Evolutionary conservation across 2,113 vertebrate genomes (phyloP).

Genomic region (Polypterus bichir): DNA sequence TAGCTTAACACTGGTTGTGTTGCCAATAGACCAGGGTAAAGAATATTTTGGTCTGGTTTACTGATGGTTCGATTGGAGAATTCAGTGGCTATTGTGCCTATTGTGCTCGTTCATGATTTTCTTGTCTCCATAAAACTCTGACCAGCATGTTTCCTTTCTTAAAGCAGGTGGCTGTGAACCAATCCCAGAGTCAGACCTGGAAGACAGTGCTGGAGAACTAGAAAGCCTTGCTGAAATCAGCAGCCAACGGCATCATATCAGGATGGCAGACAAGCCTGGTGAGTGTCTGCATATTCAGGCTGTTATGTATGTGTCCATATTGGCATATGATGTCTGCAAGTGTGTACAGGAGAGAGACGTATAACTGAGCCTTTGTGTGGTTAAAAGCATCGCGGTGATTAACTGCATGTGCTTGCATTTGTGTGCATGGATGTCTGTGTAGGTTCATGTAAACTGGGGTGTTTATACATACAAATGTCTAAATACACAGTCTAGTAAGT

Average conservation of each 20-base stretch:
- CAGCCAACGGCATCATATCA: constrained; percentile 37
- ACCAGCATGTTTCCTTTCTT: constrained; percentile 23
- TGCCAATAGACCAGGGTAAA: no score
- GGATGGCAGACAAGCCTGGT: constrained; percentile 53
- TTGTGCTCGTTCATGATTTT: no score
- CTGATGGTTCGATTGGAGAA: no score
- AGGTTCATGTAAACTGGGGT: constrained; percentile 1
- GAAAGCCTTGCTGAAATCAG: constrained; percentile 43
- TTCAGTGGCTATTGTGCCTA: no score
- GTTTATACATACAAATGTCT: no score
- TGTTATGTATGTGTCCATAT: neutral
- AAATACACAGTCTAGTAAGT: no score
- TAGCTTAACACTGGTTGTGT: no score
- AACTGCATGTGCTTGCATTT: constrained; percentile 10
- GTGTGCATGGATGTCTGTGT: constrained; percentile 11
- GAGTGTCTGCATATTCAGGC: constrained; percentile 23
- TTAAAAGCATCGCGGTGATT: constrained; percentile 13
- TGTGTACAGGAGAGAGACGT: neutral
- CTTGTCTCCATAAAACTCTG: constrained; percentile 20
- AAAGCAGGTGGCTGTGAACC: constrained; percentile 58
- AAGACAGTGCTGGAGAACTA: constrained; percentile 42
- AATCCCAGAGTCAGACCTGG: constrained; percentile 61
- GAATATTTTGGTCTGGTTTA: no score
- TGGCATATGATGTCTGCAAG: neutral
- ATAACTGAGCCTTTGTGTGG: neutral